Conservation (phyloP, 1,140 invertebrate genomes). For the Drosophila simulans region DNA sequence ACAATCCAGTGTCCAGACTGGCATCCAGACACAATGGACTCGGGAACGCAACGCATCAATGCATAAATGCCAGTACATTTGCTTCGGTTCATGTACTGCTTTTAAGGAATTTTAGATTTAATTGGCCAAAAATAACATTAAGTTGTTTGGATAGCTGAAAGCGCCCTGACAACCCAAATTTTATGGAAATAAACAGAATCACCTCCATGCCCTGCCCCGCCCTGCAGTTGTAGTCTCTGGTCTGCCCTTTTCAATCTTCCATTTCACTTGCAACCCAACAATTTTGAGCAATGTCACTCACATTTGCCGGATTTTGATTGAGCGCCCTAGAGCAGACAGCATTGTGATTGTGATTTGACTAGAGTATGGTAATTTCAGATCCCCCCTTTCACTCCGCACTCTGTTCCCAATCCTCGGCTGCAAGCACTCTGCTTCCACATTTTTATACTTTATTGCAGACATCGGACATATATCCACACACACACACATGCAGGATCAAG, state of each 20-base stretch:
- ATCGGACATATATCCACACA: slow-evolving; percentile 21
- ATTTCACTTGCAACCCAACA: slow-evolving; percentile 45
- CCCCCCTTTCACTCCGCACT: background rate
- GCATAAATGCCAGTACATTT: slow-evolving; percentile 5
- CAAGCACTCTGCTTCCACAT: background rate
- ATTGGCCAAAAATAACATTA: slow-evolving; percentile 30
- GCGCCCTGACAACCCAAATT: slow-evolving; percentile 44
- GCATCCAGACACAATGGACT: slow-evolving; percentile 2
- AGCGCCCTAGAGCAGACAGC: slow-evolving; percentile 57
- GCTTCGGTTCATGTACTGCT: background rate
- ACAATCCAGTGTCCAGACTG: background rate
- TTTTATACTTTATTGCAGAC: slow-evolving; percentile 55
- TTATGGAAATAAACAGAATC: slow-evolving; percentile 45
- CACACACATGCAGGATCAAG: slow-evolving; percentile 37
- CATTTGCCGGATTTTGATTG: slow-evolving; percentile 73
- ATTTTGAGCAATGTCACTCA: slow-evolving; percentile 61
- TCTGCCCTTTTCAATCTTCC: slow-evolving; percentile 28
- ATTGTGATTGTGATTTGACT: slow-evolving; percentile 78
- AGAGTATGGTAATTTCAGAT: slow-evolving; percentile 75
- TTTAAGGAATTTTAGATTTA: slow-evolving; percentile 21
- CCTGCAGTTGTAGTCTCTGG: slow-evolving; percentile 13
- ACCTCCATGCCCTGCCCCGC: background rate
- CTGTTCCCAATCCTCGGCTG: background rate
- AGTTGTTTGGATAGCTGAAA: slow-evolving; percentile 17
- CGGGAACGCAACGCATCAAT: background rate